Base-by-base conservation (phyloP, 1,140 invertebrate species). In the Calliphora vicina region DNA sequence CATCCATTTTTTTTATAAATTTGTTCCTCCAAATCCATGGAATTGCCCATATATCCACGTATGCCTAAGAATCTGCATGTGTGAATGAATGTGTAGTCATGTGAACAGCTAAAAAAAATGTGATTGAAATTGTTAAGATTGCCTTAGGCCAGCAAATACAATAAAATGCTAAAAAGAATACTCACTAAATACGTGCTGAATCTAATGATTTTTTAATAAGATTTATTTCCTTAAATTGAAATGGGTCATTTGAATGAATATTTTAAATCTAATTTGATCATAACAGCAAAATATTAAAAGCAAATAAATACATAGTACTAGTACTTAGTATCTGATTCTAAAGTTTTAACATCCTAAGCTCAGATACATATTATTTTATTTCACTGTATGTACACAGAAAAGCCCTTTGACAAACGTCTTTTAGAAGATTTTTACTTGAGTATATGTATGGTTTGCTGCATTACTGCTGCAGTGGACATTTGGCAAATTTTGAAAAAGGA, bases 81-180 rank as follows among this genome's bases (percentile, higher is more conserved):
- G n/a, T n/a, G n/a, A n/a, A n/a, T n/a, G n/a, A n/a, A n/a, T n/a
- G n/a, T n/a, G n/a, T n/a, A n/a, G n/a, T n/a, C n/a, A n/a, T n/a
- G n/a, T n/a, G n/a, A n/a, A n/a, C n/a, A n/a, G n/a, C n/a, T n/a
- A n/a, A 67, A 67, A 67, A 67, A 67, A 23, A 23, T 67, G 23
- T 67, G 61, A 67, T 67, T 67, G 61, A 67, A 67, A 67, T 67
- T 20, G 23, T 67, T 67, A 23, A 20, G 61, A 67, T 67, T 67
- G 61, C 61, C n/a, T 23, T 25, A 67, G 61, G 61, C n/a, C 23
- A 15, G 45, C 45, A 17, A 35, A 35, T 35, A 5, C 35, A 35
- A 35, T 35, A 35, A 35, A 35, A 35, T 8, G 8, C 2, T 3
- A 35, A 6, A 35, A 35, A 1, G 35, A 35, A 35, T 8, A 6